A percentile compares a stretch with the other conserved stretches of the same genome.
These are phyloP conservation scores for Drosophila erecta DNA, from an alignment of 1,140 invertebrate species.

Conservation along the genomic window DNA sequence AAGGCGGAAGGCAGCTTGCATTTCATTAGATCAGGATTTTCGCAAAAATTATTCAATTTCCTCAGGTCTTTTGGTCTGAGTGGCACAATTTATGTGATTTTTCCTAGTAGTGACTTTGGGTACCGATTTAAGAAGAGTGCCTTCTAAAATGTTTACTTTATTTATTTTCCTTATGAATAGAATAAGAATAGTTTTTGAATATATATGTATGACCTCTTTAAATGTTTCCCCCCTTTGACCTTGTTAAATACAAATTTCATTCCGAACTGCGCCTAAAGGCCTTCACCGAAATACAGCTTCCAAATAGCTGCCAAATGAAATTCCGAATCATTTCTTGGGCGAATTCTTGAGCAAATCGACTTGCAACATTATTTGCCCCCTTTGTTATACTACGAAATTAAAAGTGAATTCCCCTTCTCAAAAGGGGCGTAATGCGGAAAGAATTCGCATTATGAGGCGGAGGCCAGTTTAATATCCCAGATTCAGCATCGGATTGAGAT, in stretches of 20 bases:
- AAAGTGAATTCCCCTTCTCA: slow-evolving; percentile 11
- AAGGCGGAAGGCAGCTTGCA: slow-evolving; percentile 23
- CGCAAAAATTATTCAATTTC: slow-evolving; percentile 27
- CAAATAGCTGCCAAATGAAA: slow-evolving; percentile 14
- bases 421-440: neutral
- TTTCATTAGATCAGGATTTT: slow-evolving; percentile 32
- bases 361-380: slow-evolving; percentile 20
- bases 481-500: slow-evolving; percentile 20
- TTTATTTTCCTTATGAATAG: neutral
- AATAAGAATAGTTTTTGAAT: neutral
- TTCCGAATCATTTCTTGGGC: slow-evolving; percentile 5
- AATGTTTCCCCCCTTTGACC: neutral
- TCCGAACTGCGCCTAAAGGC: neutral
- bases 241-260: neutral
- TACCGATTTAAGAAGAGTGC: too few relatives aligned
- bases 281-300: neutral
- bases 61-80: neutral
- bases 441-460: slow-evolving; percentile 26
- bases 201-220: neutral
- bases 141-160: neutral
- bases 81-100: slow-evolving; percentile 2
- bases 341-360: slow-evolving; percentile 4
- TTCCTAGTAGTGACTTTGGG: neutral
- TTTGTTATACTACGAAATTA: slow-evolving; percentile 18
- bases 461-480: slow-evolving; percentile 12